Percentiles rank a stretch among this genome's conserved stretches.
phyloP scores from a whole-genome alignment of 2,113 vertebrate genomes.

The Varanus komodoensis region DNA sequence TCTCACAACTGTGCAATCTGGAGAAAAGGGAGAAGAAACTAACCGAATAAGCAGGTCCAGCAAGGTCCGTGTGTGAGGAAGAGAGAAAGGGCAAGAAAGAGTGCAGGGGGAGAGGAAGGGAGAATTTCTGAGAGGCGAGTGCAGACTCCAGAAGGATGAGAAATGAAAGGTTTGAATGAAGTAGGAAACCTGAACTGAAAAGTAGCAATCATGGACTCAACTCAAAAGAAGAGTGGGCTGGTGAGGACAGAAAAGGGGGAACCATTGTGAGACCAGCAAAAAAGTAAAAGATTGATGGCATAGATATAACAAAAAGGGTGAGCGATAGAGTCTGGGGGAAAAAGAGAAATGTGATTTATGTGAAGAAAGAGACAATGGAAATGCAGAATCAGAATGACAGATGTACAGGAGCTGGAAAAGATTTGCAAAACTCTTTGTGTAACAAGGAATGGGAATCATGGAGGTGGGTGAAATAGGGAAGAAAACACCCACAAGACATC shows the following conservation, averaged over 20 bases:
- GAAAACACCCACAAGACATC: neutral
- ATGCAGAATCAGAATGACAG: neutral
- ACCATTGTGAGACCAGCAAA: slow-evolving; percentile 13
- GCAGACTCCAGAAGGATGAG: slow-evolving; percentile 20
- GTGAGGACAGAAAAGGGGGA: slow-evolving; percentile 6
- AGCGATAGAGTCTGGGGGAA: slow-evolving; percentile 24
- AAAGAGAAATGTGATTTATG: slow-evolving; percentile 33
- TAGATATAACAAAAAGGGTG: slow-evolving; percentile 28
- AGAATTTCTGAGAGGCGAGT: slow-evolving; percentile 1
- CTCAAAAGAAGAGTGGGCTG: slow-evolving; percentile 3
- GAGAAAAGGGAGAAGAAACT: neutral
- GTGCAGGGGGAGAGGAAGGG: too few species aligned
- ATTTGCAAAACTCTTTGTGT: slow-evolving; percentile 26
- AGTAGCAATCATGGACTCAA: slow-evolving; percentile 33
- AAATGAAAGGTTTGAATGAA: slow-evolving; percentile 42
- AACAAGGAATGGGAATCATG: slow-evolving; percentile 23
- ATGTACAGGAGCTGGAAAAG: slow-evolving; percentile 29
- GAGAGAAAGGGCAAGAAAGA: neutral
- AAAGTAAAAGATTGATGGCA: slow-evolving; percentile 35
- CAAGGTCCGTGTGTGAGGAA: neutral
- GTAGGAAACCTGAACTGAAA: slow-evolving; percentile 36
- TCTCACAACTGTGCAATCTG: slow-evolving; percentile 5
- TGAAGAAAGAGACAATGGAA: neutral
- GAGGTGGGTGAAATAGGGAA: slow-evolving; percentile 21
- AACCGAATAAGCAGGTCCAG: slow-evolving; percentile 4